Evolutionary conservation across 1,140 invertebrate genomes (phyloP), one percentile per base, ranked within the genome.

Genomic region (Ips nitidus): DNA sequence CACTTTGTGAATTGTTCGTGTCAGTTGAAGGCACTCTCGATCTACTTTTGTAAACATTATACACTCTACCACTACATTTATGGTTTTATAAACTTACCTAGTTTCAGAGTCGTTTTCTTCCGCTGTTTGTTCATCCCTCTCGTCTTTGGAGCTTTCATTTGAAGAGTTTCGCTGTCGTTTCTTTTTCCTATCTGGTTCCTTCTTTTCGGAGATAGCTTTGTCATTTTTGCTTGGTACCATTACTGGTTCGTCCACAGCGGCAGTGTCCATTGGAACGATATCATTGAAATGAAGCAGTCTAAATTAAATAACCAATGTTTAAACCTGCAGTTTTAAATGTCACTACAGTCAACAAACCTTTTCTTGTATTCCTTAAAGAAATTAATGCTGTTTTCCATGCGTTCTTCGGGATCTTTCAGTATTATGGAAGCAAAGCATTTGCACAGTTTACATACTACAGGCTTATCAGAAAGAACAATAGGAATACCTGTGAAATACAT

Each of bases 401-500:
- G 72, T 69, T 85, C 77, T 4, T 82, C 74, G 3, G 74, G 79
- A 7, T 83, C 83, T 62, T 91, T 90, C 65, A 91, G 81, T 41
- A 91, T 82, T 37, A 92, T 76, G 55, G 88, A 85, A 61, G 87
- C 88, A 79, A 90, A 93, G 75, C 90, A 90, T 67, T 89, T 87
- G 74, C 92, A 94, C 3, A 90, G 78, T 80, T 93, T 93, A 80
- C 92, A 94, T 6, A 93, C 86, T 71, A 91, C 86, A 0, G 87
- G 85, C 73, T 83, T 84, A 60, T 84, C 83, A 42, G 81, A 78
- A 47, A 90, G 72, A 41, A 83, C 81, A n/a, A 90, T 87, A 1
- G 90, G 90, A 7, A 93, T 84, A 3, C 66, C 68, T 70, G 8
- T 45, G 62, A 69, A 55, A 52, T 5, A 55, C 52, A 53, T 22